Conservation (phyloP, 2,888 invertebrate genomes). For the Epistrophella euchroma region DNA sequence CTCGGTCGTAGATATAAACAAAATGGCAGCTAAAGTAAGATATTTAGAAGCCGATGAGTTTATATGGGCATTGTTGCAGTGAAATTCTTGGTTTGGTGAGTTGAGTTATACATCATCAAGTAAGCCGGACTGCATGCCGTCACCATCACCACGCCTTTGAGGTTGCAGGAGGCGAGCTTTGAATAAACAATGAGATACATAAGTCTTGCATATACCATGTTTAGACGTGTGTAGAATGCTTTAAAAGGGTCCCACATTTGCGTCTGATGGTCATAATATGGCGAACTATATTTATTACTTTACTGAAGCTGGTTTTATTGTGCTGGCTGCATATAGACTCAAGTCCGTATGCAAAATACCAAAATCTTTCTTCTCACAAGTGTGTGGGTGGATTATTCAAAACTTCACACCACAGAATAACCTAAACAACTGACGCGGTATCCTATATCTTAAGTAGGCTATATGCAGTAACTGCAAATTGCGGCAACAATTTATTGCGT, state of each 20-base stretch:
- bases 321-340: conserved; percentile 1
- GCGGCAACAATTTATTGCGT: conserved; percentile 49
- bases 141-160: conserved; percentile 54
- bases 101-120: background rate
- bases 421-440: background rate
- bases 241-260: conserved; percentile 30
- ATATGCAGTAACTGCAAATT: conserved; percentile 38
- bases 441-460: conserved; percentile 52
- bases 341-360: conserved; percentile 17
- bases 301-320: background rate
- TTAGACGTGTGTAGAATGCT: background rate
- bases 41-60: conserved; percentile 21
- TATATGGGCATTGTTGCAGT: conserved; percentile 50
- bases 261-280: background rate
- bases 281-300: conserved; percentile 19
- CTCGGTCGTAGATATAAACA: background rate
- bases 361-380: conserved; percentile 25
- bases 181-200: conserved; percentile 61
- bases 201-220: background rate
- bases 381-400: conserved; percentile 55
- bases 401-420: conserved; percentile 18
- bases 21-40: conserved; percentile 12
- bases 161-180: conserved; percentile 43
- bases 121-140: background rate
- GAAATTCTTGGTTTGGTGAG: conserved; percentile 65